A percentile compares a stretch with the other conserved stretches of the same genome.
phyloP scores from a whole-genome alignment of 2,888 invertebrate species.

The Macaria liturata region DNA sequence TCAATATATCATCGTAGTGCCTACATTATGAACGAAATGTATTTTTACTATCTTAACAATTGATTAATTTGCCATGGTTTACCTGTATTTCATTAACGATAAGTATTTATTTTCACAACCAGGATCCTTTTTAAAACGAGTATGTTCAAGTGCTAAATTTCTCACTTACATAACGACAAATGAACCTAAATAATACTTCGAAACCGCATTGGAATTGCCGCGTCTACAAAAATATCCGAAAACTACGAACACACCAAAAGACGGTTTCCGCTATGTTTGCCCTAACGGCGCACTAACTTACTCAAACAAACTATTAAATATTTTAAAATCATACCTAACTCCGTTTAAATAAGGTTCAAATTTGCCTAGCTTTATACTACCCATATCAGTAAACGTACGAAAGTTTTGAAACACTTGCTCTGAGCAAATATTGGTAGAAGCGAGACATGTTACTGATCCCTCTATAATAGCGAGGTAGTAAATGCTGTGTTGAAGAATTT shows the following conservation, averaged over 20 bases:
- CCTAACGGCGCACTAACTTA: slow-evolving; percentile 46
- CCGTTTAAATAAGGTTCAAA: slow-evolving; percentile 17
- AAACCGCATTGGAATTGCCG: too few species aligned
- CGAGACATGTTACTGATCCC: slow-evolving; percentile 29
- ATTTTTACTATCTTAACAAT: too few species aligned
- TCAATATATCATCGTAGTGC: too few species aligned
- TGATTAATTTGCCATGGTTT: too few species aligned
- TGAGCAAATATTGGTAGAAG: slow-evolving; percentile 49
- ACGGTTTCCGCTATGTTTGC: slow-evolving; percentile 47
- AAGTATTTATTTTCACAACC: too few species aligned
- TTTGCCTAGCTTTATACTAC: slow-evolving; percentile 4
- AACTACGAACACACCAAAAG: slow-evolving; percentile 21
- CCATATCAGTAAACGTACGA: slow-evolving; percentile 27
- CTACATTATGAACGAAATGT: too few species aligned
- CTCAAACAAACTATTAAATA: slow-evolving; percentile 26
- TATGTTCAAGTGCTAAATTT: too few species aligned
- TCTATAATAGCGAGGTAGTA: slow-evolving; percentile 14
- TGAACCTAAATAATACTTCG: too few species aligned
- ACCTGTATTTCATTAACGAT: too few species aligned
- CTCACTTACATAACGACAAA: too few species aligned
- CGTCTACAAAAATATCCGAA: background rate
- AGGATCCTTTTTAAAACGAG: too few species aligned
- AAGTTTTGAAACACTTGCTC: slow-evolving; percentile 49
- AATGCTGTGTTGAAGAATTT: slow-evolving; percentile 1
- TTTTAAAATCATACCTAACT: slow-evolving; percentile 13